Percentiles rank a stretch among this genome's conserved stretches.
These are phyloP conservation scores for Timandra comae DNA, from an alignment of 2,888 invertebrate species.

Conservation along the genomic window DNA sequence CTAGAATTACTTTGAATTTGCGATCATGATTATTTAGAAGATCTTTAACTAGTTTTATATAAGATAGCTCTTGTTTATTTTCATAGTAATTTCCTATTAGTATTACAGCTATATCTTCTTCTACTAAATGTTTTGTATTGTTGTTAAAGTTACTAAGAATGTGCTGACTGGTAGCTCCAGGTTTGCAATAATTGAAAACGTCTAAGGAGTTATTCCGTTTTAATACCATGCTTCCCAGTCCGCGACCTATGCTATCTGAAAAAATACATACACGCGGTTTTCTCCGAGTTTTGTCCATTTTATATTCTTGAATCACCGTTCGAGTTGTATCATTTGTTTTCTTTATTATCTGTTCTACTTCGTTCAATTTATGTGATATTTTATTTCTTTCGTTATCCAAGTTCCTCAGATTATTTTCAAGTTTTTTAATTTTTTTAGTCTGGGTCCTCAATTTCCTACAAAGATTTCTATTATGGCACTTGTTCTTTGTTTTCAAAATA, in stretches of 20 bases:
- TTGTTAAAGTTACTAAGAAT: background rate
- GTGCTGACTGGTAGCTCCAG: background rate
- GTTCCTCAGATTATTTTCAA: too few species aligned
- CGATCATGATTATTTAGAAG: background rate
- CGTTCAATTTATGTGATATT: too few species aligned
- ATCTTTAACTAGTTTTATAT: background rate
- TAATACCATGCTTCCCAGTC: background rate
- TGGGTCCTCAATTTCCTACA: too few species aligned
- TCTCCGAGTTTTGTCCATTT: background rate
- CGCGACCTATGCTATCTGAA: background rate
- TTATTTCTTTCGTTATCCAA: background rate
- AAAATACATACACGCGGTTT: background rate
- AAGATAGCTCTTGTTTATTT: background rate
- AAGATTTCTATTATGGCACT: too few species aligned
- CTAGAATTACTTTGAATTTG: constrained; percentile 1
- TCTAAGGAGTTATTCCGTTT: background rate
- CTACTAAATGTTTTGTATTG: background rate
- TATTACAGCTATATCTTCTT: background rate
- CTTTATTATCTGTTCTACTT: background rate
- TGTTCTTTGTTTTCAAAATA: too few species aligned
- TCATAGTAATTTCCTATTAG: background rate
- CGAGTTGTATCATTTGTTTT: background rate
- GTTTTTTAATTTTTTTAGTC: too few species aligned
- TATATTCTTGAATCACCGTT: background rate
- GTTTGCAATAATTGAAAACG: constrained; percentile 1